Base-by-base conservation (phyloP, 2,888 invertebrate genomes). In the Azorinus chamasolen region DNA sequence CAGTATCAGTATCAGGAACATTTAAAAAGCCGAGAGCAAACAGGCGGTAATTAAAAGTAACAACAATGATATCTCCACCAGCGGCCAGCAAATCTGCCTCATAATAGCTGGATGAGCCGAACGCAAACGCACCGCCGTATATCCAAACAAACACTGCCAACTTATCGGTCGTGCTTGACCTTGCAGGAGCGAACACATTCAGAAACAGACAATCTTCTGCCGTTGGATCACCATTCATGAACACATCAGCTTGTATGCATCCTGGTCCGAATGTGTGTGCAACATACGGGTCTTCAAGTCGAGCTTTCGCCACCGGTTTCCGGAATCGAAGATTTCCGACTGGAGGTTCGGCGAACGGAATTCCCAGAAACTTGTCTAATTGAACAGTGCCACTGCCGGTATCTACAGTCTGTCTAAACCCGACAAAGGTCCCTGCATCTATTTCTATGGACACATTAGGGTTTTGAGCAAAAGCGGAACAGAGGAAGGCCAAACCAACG, bases 11-110 rank as follows among this genome's bases (percentile, higher is more conserved):
- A 87, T 95, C 95, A 61, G 95, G 96, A 90, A 98, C 94, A 93
- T 97, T 98, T 63, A 98, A 95, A 94, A 98, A 98, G 25, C 98
- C 98, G 92, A 98, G 98, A 0, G 97, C 96, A 12, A 98, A 98
- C 16, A 84, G 96, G 70, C 98, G 95, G 94, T 97, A 98, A 91
- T 98, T 97, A 95, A 98, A 97, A 39, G 98, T 97, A 72, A 97
- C 98, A 18, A 99, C 97, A 90, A 98, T 97, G 63, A 97, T 97
- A 93, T 97, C 97, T 93, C 96, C 96, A 70, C 96, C 96, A 32
- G 96, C 96, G 25, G 98, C 96, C 94, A 98, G 95, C 87, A 88
- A 88, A 90, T 96, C 96, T 25, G 82, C 86, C 48, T 84, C 79
- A 48, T 86, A 89, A 87, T 97, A 94, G 32, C 97, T 97, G 54